These are phyloP conservation scores for Falcunculus frontatus DNA, from an alignment of 2,113 vertebrate species.

Conservation along the genomic window DNA sequence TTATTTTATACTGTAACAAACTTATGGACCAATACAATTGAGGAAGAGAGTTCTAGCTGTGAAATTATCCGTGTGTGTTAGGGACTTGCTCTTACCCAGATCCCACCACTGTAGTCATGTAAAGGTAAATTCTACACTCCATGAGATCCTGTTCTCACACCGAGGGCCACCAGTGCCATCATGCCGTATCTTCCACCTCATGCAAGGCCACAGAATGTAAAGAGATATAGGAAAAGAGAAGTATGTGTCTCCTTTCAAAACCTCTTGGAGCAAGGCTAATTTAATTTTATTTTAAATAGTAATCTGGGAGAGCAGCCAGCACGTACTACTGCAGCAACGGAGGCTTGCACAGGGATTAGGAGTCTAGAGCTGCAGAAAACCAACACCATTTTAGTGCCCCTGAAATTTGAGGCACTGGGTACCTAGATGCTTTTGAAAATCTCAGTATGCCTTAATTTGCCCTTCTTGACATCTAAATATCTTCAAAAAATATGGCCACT, in stretches of 20 bases:
- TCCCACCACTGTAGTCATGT: not conserved
- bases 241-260: not conserved
- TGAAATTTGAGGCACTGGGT: not conserved
- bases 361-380: not conserved
- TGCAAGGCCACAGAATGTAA: not conserved
- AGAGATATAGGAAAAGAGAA: not conserved
- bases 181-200: not conserved
- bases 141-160: not conserved
- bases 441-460: not conserved
- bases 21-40: not conserved
- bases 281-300: not conserved
- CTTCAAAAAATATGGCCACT: not conserved
- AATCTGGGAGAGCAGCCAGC: not conserved
- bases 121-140: not conserved
- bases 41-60: not conserved
- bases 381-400: not conserved
- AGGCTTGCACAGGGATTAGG: not conserved
- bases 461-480: not conserved
- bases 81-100: not conserved
- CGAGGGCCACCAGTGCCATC: not conserved
- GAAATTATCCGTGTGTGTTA: not conserved
- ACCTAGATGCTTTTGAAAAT: not conserved
- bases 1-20: not conserved
- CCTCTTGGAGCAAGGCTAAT: not conserved
- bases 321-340: rapidly evolving